A percentile compares a stretch with the other conserved stretches of the same genome.
Conservation (phyloP, 2,113 vertebrate genomes). For the Neogobius melanostomus region DNA sequence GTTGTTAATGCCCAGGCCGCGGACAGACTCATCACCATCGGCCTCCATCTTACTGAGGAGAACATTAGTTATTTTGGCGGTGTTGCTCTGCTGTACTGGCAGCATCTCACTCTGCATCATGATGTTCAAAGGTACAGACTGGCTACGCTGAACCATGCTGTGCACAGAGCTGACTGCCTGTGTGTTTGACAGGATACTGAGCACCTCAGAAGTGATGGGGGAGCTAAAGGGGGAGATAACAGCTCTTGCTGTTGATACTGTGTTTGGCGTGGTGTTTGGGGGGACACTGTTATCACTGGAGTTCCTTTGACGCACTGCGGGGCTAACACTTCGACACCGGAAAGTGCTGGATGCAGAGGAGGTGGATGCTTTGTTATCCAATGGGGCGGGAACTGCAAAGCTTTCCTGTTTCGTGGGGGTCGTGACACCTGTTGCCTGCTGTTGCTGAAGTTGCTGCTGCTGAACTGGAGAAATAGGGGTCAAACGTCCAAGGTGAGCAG, state of each 20-base stretch:
- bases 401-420: constrained; percentile 91
- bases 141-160: constrained; percentile 93
- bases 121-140: constrained; percentile 92
- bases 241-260: constrained; percentile 75
- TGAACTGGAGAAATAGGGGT: constrained; percentile 94
- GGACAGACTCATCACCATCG: constrained; percentile 90
- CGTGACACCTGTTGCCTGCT: constrained; percentile 80
- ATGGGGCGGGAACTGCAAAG: constrained; percentile 94
- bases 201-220: constrained; percentile 86
- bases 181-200: constrained; percentile 84
- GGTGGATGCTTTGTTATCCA: constrained; percentile 88
- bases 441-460: constrained; percentile 82
- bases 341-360: constrained; percentile 83
- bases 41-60: constrained; percentile 96
- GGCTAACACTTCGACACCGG: constrained; percentile 95
- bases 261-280: constrained; percentile 72
- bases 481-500: constrained; percentile 86
- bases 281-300: constrained; percentile 89
- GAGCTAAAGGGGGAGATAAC: constrained; percentile 88
- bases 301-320: constrained; percentile 93
- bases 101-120: constrained; percentile 98
- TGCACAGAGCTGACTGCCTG: constrained; percentile 84
- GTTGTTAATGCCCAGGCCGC: constrained; percentile 96
- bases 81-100: constrained; percentile 85
- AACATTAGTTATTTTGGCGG: constrained; percentile 94